Percentiles rank a stretch among this genome's conserved stretches.
phyloP scores from a whole-genome alignment of 2,797 vertebrate genomes.

The Enteromius viviparus region DNA sequence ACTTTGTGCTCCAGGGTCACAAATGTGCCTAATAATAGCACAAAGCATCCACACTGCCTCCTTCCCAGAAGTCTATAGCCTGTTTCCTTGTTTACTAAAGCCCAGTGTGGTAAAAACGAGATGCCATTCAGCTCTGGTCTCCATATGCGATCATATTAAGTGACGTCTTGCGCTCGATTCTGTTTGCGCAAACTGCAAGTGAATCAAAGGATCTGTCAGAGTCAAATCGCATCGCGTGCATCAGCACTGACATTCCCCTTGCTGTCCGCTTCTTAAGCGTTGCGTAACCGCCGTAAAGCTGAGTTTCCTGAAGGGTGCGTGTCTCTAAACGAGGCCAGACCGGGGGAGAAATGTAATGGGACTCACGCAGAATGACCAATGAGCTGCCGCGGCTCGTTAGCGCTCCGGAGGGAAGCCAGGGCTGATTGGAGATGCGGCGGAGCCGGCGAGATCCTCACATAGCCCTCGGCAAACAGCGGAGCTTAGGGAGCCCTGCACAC shows the following conservation, averaged over 20 bases:
- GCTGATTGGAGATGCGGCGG: conserved; percentile 67
- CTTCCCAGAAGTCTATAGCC: background rate
- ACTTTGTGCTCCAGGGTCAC: background rate
- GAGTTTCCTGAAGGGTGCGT: conserved; percentile 5
- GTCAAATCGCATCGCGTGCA: background rate
- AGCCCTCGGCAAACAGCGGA: conserved; percentile 72
- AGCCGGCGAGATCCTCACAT: conserved; percentile 64
- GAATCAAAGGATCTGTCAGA: conserved; percentile 41
- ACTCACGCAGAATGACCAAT: conserved; percentile 72
- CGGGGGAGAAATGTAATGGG: conserved; percentile 56
- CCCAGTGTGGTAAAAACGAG: background rate
- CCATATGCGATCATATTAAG: conserved; percentile 29
- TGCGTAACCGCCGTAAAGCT: background rate
- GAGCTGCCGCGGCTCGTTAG: conserved; percentile 73
- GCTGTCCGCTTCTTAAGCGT: conserved; percentile 4
- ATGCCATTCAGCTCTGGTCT: conserved; percentile 6
- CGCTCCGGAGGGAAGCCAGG: conserved; percentile 62
- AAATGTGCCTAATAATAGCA: background rate
- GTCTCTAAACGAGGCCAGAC: conserved; percentile 12
- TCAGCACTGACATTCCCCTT: background rate
- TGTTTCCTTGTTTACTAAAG: background rate
- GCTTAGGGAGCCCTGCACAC: conserved; percentile 66
- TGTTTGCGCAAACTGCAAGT: conserved; percentile 22
- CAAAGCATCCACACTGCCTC: background rate
- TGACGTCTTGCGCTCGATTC: conserved; percentile 34